Conservation (phyloP, 2,888 invertebrate species). For the Papilio elwesi region DNA sequence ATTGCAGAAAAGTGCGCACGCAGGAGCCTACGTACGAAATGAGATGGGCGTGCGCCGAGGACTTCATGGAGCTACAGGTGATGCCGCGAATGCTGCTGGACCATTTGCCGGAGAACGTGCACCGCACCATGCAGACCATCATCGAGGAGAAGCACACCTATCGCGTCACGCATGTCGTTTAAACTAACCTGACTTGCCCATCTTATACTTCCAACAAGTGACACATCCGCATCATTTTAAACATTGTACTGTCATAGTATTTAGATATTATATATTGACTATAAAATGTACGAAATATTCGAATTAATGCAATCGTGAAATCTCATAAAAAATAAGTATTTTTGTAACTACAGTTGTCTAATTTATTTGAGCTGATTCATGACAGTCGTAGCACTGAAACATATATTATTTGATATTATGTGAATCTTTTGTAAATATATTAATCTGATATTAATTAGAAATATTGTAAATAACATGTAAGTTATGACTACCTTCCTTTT, state of each 20-base stretch:
- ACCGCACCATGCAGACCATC: slow-evolving; percentile 87
- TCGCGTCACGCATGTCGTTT: slow-evolving; percentile 69
- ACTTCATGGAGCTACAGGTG: slow-evolving; percentile 91
- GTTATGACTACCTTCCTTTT: slow-evolving; percentile 36
- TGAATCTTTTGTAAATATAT: slow-evolving; percentile 34
- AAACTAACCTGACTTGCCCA: slow-evolving; percentile 3
- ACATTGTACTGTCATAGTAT: background rate
- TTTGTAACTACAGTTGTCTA: slow-evolving; percentile 7
- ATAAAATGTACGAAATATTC: background rate
- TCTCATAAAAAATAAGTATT: slow-evolving; percentile 16
- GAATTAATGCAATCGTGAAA: slow-evolving; percentile 12
- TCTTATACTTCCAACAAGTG: slow-evolving; percentile 21
- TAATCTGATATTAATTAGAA: slow-evolving; percentile 25
- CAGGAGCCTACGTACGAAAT: slow-evolving; percentile 88
- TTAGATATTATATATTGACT: slow-evolving; percentile 9
- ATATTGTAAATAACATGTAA: slow-evolving; percentile 33
- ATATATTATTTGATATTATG: slow-evolving; percentile 5
- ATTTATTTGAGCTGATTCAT: slow-evolving; percentile 35
- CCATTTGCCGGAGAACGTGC: slow-evolving; percentile 92
- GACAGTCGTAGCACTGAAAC: slow-evolving; percentile 17
- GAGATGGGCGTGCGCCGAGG: slow-evolving; percentile 91
- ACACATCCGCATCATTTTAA: background rate
- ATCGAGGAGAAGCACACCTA: slow-evolving; percentile 81
- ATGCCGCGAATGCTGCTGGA: slow-evolving; percentile 94
- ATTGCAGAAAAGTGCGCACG: slow-evolving; percentile 84